Base-by-base conservation (phyloP, 2,113 vertebrate species). In the Dinomys branickii region DNA sequence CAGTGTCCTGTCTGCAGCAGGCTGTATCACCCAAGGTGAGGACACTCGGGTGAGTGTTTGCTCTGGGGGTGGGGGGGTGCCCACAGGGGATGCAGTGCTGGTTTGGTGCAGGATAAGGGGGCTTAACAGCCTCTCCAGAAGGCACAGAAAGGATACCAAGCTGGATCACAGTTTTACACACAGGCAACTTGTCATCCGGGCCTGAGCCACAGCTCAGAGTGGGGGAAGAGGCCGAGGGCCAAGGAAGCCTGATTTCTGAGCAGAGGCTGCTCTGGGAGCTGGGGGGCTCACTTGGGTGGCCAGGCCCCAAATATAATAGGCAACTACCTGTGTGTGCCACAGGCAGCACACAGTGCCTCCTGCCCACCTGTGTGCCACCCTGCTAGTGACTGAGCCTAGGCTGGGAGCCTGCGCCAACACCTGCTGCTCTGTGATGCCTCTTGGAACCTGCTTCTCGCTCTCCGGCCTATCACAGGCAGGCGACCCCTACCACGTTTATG, bases 21-120 rank as follows among this genome's bases (percentile, higher is more conserved):
- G 61, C 28, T 12, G 10, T 69, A 5, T 12, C 4, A 3, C 44
- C 22, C 11, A 0, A n/a, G n/a, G 54, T 10, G 59, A 14, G 73
- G 73, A 75, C 24, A 1, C 41, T 75, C 14, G 7, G 33, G 63
- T 35, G 63, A 67, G 41, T 5, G 9, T 24, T 44, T 75, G 41
- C 7, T 22, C 14, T 54, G 7, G 19, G 67, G n/a, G 16, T 30
- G 9, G 11, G 33, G 11, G 33, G 38, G 35, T 2, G 4, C 16
- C 28, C 3, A 8, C 2, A 52, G 20, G 17, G 9, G 3, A 16
- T 19, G 26, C 0, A 4, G 17, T 17, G 7, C 38, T 13, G 20
- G 4, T 11, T 20, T 41, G 17, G 26, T 13, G 24, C 3, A 7
- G 19, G 38, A 38, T 26, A 24, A 6, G 47, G 26, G 58, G 63